A percentile compares a stretch with the other conserved stretches of the same genome.
phyloP scores from a whole-genome alignment of 1,140 invertebrate genomes.

The Piezodorus guildinii region DNA sequence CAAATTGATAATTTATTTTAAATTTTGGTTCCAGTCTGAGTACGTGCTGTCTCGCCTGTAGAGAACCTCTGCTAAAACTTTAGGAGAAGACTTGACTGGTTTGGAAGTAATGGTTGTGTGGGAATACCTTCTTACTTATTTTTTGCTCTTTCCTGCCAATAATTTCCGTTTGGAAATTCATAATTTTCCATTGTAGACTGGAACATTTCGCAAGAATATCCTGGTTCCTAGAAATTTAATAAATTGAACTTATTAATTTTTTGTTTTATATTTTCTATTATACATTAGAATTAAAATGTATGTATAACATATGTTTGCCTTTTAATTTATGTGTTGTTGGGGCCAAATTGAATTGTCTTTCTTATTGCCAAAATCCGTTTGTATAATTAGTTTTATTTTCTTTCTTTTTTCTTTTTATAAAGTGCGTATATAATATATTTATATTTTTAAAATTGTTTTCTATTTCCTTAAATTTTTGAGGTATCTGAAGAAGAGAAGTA shows the following conservation, averaged over 20 bases:
- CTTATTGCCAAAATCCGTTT: not conserved
- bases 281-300: too few species aligned
- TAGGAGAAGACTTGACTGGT: too few species aligned
- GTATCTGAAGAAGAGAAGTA: too few species aligned
- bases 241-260: conserved; percentile 5
- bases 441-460: too few species aligned
- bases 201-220: conserved; percentile 69
- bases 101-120: too few species aligned
- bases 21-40: too few species aligned
- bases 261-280: not conserved
- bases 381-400: not conserved
- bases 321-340: not conserved
- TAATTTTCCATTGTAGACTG: conserved; percentile 50
- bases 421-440: not conserved
- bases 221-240: conserved; percentile 43
- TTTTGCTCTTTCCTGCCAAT: conserved; percentile 42
- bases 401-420: too few species aligned
- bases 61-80: too few species aligned
- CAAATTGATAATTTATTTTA: too few species aligned
- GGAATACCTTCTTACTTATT: too few species aligned
- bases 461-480: too few species aligned
- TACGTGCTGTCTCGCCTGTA: too few species aligned
- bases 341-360: not conserved
- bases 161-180: conserved; percentile 58
- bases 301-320: not conserved